Percentiles rank a stretch among this genome's conserved stretches.
phyloP scores from a whole-genome alignment of 2,888 invertebrate genomes.

The Pilophorus perplexus region DNA sequence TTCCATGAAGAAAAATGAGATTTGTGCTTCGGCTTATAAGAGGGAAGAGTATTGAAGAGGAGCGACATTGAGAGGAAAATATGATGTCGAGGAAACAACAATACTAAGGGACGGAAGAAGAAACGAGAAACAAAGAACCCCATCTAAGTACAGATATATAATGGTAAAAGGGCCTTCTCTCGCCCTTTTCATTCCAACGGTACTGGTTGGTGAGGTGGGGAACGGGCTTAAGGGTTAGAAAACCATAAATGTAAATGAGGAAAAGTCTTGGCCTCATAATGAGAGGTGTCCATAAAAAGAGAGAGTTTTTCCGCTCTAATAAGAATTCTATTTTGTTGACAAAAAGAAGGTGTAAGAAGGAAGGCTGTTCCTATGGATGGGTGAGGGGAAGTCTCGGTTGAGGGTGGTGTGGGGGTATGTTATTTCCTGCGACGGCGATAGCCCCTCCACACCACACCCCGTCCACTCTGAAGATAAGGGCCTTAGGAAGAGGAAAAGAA shows the following conservation, averaged over 20 bases:
- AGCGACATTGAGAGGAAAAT: neutral
- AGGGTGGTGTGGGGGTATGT: constrained; percentile 30
- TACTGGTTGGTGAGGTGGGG: neutral
- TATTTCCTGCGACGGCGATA: constrained; percentile 38
- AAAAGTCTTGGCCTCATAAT: constrained; percentile 37
- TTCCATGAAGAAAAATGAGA: no score
- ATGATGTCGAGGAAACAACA: neutral
- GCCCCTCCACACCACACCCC: constrained; percentile 20
- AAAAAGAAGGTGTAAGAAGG: constrained; percentile 39
- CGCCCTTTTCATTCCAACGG: neutral
- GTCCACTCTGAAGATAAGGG: constrained; percentile 17
- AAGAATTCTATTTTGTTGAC: constrained; percentile 40
- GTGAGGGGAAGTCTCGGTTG: neutral
- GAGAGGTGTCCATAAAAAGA: constrained; percentile 39
- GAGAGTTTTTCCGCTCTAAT: constrained; percentile 37
- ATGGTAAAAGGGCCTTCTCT: neutral
- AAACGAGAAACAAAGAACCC: neutral
- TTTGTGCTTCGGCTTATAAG: no score
- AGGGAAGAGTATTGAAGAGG: no score
- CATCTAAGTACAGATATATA: neutral
- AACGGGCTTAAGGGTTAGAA: constrained; percentile 27
- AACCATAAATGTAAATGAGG: constrained; percentile 39
- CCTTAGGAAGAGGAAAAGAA: constrained; percentile 13
- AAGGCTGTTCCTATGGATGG: constrained; percentile 33
- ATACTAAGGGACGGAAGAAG: neutral